These are phyloP conservation scores for Sipha maydis DNA, from an alignment of 2,888 invertebrate species.

Conservation along the genomic window DNA sequence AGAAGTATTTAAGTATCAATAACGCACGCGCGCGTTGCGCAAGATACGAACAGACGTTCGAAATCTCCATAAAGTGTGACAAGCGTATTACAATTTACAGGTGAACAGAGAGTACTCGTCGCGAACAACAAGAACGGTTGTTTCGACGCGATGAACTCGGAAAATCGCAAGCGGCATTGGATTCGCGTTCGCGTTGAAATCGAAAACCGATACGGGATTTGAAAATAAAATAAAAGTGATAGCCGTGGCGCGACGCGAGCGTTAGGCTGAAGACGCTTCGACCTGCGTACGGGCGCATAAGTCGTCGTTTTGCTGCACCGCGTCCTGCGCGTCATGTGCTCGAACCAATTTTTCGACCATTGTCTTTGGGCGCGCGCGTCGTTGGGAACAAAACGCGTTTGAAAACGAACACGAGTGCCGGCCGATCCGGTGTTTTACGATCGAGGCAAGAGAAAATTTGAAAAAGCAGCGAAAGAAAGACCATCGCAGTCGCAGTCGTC, in stretches of 20 bases:
- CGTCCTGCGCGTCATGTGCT: background rate
- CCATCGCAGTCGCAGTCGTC: too few species aligned
- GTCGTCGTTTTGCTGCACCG: too few species aligned
- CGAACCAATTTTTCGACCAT: conserved; percentile 9
- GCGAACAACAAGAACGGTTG: background rate
- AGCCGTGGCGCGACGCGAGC: background rate
- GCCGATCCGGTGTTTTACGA: conserved; percentile 30
- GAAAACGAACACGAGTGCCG: background rate
- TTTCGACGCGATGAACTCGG: background rate
- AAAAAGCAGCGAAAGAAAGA: background rate
- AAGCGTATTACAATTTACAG: too few species aligned
- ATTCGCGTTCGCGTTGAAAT: background rate
- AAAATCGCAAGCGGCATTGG: background rate
- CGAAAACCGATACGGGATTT: background rate
- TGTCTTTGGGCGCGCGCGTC: background rate
- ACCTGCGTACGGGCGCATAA: background rate
- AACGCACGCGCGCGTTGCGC: background rate
- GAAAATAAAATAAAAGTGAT: background rate
- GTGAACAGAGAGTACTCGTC: too few species aligned
- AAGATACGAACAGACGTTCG: background rate
- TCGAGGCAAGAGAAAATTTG: background rate
- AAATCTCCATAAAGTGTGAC: background rate
- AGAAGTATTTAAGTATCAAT: too few species aligned
- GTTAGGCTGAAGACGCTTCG: background rate
- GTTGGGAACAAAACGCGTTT: too few species aligned